Evolutionary conservation across 92 coral and sea anemone species (phyloP).

Genomic region (Paragorgia papillata): DNA sequence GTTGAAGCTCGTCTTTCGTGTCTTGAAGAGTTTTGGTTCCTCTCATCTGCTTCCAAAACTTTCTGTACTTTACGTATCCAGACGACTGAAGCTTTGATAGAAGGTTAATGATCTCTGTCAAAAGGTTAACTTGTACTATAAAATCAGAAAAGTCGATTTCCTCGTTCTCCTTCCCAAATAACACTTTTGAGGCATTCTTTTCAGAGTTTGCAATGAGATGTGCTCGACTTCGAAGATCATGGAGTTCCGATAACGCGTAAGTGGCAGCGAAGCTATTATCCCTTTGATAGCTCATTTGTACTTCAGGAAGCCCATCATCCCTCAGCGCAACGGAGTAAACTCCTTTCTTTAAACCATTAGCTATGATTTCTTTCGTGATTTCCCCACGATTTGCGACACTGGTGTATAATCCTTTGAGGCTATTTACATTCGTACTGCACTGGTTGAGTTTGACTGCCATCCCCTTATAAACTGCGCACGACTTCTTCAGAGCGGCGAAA

Average conservation of each 20-base stretch:
- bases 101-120: slow-evolving; percentile 36
- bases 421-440: slow-evolving; percentile 61
- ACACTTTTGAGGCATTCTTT: neutral
- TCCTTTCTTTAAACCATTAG: slow-evolving; percentile 56
- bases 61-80: slow-evolving; percentile 41
- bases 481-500: neutral
- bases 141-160: slow-evolving; percentile 38
- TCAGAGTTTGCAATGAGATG: slow-evolving; percentile 42
- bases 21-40: slow-evolving; percentile 23
- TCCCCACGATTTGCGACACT: slow-evolving; percentile 77
- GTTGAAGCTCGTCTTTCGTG: slow-evolving; percentile 27
- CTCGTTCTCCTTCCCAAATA: neutral
- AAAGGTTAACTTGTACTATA: slow-evolving; percentile 47
- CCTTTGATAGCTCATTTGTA: slow-evolving; percentile 42
- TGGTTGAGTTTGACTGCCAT: slow-evolving; percentile 33
- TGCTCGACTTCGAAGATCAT: slow-evolving; percentile 59
- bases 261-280: neutral
- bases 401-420: slow-evolving; percentile 60
- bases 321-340: slow-evolving; percentile 57
- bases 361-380: slow-evolving; percentile 68
- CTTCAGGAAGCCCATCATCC: slow-evolving; percentile 51
- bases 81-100: slow-evolving; percentile 38
- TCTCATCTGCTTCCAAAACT: slow-evolving; percentile 16
- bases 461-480: neutral
- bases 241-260: slow-evolving; percentile 45